Evolutionary conservation across 2,888 invertebrate species (phyloP), one percentile per base, ranked within the genome.

Genomic region (Molanna angustata): DNA sequence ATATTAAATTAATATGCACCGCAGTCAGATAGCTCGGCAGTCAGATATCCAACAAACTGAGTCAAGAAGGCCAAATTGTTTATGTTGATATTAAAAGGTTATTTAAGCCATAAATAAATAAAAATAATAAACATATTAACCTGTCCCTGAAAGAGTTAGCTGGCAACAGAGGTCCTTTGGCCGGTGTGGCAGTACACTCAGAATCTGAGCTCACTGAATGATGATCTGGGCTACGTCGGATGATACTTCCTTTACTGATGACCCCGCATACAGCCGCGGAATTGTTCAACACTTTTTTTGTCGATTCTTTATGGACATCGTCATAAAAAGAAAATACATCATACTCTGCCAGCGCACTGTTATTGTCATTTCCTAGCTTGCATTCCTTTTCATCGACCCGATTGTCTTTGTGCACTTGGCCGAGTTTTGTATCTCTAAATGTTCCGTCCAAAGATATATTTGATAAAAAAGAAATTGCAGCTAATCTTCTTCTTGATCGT

Each of bases 371-470:
- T 3, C 17, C 17, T n/a, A 11, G n/a, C 11, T 31, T 39, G 4
- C 20, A 18, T 14, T 19, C 31, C 3, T 20, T 39, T 42, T 42
- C 40, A 7, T 42, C 40, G 3, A n/a, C 17, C 9, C 20, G 27
- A 3, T 9, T 4, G 13, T 54, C 49, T 44, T 44, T 43, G 9
- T 45, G 50, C 14, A 54, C 49, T 19, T 50, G 50, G 7, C 55
- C 55, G 16, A 56, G 39, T 31, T 47, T 46, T 2, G 55, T 56
- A 20, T 56, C 55, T 13, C 82, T 83, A 71, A 89, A 86, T 63
- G 87, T 88, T 61, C 95, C 95, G 78, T 95, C 94, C 59, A 96
- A 79, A 59, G 95, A 94, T 69, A 97, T 96, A 75, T 95, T 96
- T 49, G 94, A 88, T 63, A 97, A 80, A 79, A 96, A 97, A 67